A percentile compares a stretch with the other conserved stretches of the same genome.
Conservation (phyloP, 2,113 vertebrate species). For the Rutilus rutilus region DNA sequence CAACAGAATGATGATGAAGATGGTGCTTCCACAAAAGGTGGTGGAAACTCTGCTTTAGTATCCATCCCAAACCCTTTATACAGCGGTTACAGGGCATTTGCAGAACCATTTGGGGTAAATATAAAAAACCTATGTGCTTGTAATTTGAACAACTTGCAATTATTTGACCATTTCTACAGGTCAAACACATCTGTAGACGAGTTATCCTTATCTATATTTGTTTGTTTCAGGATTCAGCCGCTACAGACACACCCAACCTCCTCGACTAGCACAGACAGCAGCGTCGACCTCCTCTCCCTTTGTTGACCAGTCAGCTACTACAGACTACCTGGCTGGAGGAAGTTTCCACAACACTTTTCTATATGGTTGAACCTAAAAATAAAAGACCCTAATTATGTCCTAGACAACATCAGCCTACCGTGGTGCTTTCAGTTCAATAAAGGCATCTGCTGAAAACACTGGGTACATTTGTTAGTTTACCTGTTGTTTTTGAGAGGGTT, state of each 20-base stretch:
- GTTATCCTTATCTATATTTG: neutral
- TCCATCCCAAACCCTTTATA: slow-evolving; percentile 88
- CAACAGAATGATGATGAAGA: slow-evolving; percentile 78
- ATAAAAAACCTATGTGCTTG: neutral
- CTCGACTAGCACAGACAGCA: slow-evolving; percentile 45
- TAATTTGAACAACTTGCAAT: neutral
- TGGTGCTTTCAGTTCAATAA: slow-evolving; percentile 17
- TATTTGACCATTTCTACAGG: neutral
- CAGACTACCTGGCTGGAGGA: neutral
- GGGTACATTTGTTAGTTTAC: neutral
- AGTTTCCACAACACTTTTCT: neutral
- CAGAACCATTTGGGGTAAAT: slow-evolving; percentile 82
- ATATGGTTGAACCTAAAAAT: neutral
- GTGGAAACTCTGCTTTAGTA: slow-evolving; percentile 76
- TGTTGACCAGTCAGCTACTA: neutral
- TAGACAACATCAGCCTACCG: neutral
- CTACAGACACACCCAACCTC: slow-evolving; percentile 66
- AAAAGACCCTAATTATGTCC: neutral
- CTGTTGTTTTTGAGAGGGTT: neutral
- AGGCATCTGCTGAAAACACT: neutral
- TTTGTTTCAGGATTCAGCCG: slow-evolving; percentile 53
- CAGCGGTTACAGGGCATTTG: slow-evolving; percentile 73
- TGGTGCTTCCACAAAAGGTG: slow-evolving; percentile 56
- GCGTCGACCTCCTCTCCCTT: neutral
- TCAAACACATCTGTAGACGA: neutral